Evolutionary conservation across 1,140 invertebrate genomes (phyloP).

Genomic region (Achroia grisella): DNA sequence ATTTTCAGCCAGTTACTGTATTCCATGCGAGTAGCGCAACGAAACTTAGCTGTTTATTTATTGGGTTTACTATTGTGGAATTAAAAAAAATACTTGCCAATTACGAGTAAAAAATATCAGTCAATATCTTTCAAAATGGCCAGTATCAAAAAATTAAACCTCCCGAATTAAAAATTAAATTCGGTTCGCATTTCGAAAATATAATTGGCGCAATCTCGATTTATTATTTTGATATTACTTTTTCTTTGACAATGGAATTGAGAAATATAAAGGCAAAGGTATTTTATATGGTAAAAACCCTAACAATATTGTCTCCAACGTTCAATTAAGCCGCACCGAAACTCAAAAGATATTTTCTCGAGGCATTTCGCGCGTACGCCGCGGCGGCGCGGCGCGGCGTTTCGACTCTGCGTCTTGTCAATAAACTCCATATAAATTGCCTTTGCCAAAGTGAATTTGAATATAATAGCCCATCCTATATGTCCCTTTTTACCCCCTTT

Average conservation of each 20-base stretch:
- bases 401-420: constrained; percentile 49
- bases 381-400: constrained; percentile 30
- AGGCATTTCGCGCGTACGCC: constrained; percentile 44
- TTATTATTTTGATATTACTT: not conserved
- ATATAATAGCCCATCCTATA: constrained; percentile 64
- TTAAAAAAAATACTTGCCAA: too few species aligned
- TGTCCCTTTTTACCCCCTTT: constrained; percentile 55
- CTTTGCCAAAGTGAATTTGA: constrained; percentile 62
- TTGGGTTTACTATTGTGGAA: too few species aligned
- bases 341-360: constrained; percentile 46
- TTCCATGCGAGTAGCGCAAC: too few species aligned
- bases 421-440: constrained; percentile 71
- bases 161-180: too few species aligned
- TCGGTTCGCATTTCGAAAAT: too few species aligned
- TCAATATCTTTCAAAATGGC: too few species aligned
- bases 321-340: constrained; percentile 58
- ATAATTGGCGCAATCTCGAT: too few species aligned
- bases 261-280: too few species aligned
- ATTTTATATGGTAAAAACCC: constrained; percentile 24
- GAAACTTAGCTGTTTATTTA: too few species aligned
- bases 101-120: too few species aligned
- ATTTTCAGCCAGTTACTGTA: too few species aligned
- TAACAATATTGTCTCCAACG: constrained; percentile 57
- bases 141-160: too few species aligned
- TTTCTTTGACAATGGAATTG: not conserved